Evolutionary conservation across 1,140 invertebrate species (phyloP).

Genomic region (Drosophila orosa): DNA sequence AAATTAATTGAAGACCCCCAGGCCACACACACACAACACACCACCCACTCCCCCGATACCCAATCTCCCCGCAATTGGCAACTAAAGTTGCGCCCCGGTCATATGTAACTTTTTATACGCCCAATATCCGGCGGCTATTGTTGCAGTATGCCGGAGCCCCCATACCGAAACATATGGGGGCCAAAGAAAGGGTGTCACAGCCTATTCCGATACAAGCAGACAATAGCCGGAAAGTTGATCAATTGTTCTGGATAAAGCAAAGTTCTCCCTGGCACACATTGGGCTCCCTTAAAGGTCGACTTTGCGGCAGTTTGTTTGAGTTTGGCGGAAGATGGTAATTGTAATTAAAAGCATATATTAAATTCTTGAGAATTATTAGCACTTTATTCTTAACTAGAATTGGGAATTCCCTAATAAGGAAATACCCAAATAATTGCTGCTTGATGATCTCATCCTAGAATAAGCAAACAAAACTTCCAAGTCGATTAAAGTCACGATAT

Average conservation of each 20-base stretch:
- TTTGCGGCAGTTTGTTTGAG: constrained; percentile 26
- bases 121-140: constrained; percentile 72
- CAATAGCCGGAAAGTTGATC: constrained; percentile 46
- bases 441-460: background rate
- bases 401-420: background rate
- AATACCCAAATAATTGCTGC: background rate
- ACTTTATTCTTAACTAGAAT: too few relatives aligned
- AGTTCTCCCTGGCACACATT: constrained; percentile 10
- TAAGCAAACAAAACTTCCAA: constrained; percentile 1
- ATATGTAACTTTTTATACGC: constrained; percentile 68
- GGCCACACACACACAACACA: constrained; percentile 36
- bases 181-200: constrained; percentile 9
- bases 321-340: background rate
- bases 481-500: constrained; percentile 15
- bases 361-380: background rate
- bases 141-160: constrained; percentile 15
- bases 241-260: constrained; percentile 23
- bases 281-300: constrained; percentile 15
- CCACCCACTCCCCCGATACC: background rate
- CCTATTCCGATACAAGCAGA: constrained; percentile 25
- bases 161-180: constrained; percentile 12
- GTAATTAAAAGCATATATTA: constrained; percentile 2
- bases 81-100: constrained; percentile 36
- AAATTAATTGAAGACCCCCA: constrained; percentile 74
- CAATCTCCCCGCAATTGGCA: constrained; percentile 38